These are phyloP conservation scores for Cataglyphis cursor DNA, from an alignment of 2,888 invertebrate species.

Conservation along the genomic window DNA sequence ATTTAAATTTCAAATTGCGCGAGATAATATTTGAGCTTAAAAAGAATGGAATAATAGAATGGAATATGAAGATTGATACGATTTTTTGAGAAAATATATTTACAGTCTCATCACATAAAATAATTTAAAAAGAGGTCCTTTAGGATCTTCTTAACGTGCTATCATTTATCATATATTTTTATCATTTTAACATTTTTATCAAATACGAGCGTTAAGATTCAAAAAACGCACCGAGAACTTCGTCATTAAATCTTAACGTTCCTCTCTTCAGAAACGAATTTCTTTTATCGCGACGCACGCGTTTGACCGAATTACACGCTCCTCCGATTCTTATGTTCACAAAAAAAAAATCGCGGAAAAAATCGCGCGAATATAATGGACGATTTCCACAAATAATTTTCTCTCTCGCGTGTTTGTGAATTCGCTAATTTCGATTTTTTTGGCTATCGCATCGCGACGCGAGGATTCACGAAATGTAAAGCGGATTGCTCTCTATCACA, in stretches of 20 bases:
- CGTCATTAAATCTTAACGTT: neutral
- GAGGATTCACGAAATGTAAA: slow-evolving; percentile 10
- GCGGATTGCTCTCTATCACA: slow-evolving; percentile 29
- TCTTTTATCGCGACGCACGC: neutral
- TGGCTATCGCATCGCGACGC: neutral
- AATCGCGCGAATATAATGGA: neutral
- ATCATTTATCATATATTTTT: neutral
- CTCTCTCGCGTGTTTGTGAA: neutral
- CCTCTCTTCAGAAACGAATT: neutral
- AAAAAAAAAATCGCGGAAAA: too few species aligned
- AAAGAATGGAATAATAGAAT: neutral
- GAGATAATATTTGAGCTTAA: neutral
- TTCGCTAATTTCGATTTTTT: neutral
- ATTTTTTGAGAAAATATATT: neutral
- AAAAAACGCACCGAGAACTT: neutral
- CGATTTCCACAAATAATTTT: neutral
- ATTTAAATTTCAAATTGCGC: neutral
- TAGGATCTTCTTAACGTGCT: neutral
- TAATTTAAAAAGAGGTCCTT: neutral
- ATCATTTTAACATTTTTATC: neutral
- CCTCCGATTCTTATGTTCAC: too few species aligned
- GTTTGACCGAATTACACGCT: neutral
- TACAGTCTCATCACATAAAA: neutral
- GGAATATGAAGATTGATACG: neutral
- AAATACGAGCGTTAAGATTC: neutral